Evolutionary conservation across 2,888 invertebrate genomes (phyloP).

Genomic region (Thalpophila matura): DNA sequence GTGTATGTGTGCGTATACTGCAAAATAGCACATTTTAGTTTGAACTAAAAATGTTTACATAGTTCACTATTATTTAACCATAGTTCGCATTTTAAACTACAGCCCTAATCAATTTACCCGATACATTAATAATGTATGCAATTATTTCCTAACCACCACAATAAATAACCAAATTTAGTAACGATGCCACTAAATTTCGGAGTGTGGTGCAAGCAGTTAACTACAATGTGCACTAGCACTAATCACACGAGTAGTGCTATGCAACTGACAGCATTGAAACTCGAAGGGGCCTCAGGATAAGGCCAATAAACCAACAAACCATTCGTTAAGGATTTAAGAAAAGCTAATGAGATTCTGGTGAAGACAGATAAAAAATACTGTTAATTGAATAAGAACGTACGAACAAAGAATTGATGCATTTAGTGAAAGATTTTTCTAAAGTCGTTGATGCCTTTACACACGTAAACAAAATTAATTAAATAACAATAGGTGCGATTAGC

Average conservation of each 20-base stretch:
- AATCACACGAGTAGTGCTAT: slow-evolving; percentile 76
- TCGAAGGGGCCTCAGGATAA: slow-evolving; percentile 67
- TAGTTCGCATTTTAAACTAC: too few relatives aligned
- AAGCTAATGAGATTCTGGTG: slow-evolving; percentile 1
- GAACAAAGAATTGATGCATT: slow-evolving; percentile 5
- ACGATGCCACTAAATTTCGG: slow-evolving; percentile 49
- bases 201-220: slow-evolving; percentile 72
- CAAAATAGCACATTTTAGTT: too few relatives aligned
- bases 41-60: too few relatives aligned
- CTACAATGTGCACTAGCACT: slow-evolving; percentile 79
- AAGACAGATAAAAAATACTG: slow-evolving; percentile 27
- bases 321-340: slow-evolving; percentile 37
- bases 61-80: too few relatives aligned
- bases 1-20: too few relatives aligned
- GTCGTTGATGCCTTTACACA: background rate
- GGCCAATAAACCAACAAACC: slow-evolving; percentile 40
- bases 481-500: too few relatives aligned
- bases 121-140: too few relatives aligned
- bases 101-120: too few relatives aligned
- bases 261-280: slow-evolving; percentile 75
- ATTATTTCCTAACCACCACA: slow-evolving; percentile 8
- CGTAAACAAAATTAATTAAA: too few relatives aligned
- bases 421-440: background rate
- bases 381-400: slow-evolving; percentile 17
- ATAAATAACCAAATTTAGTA: slow-evolving; percentile 21